Conservation (phyloP, 2,113 vertebrate species). For the Cottus gobio region DNA sequence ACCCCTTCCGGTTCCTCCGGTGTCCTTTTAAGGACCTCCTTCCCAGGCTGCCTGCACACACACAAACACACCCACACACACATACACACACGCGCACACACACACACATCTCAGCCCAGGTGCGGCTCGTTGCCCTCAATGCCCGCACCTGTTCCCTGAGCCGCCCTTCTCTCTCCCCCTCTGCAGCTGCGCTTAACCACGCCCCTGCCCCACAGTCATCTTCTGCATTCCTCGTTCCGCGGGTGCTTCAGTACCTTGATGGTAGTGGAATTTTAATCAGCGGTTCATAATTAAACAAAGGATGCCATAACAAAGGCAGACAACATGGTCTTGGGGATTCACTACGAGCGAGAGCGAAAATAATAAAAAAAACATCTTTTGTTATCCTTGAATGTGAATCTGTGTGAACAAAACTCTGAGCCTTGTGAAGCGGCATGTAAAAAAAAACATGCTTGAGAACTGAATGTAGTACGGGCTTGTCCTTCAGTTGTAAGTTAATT, state of each 20-base stretch:
- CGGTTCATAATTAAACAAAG: conserved; percentile 53
- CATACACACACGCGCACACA: too few species aligned
- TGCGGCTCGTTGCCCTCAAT: too few species aligned
- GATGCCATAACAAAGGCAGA: conserved; percentile 16
- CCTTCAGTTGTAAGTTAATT: background rate
- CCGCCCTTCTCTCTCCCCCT: too few species aligned
- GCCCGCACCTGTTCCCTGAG: too few species aligned
- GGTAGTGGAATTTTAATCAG: conserved; percentile 55
- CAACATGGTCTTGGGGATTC: conserved; percentile 8
- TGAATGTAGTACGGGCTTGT: background rate
- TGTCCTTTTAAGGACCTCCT: too few species aligned
- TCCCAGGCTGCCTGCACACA: too few species aligned
- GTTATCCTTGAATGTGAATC: background rate
- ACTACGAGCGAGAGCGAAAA: conserved; percentile 6
- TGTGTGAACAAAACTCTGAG: conserved; percentile 4
- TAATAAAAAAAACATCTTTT: conserved; percentile 25
- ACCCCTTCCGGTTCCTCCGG: too few species aligned
- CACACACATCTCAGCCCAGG: too few species aligned
- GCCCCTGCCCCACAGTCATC: too few species aligned
- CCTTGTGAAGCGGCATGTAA: background rate
- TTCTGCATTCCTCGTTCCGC: conserved; percentile 9
- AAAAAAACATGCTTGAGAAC: background rate
- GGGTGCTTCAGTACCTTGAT: conserved; percentile 15
- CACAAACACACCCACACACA: too few species aligned
- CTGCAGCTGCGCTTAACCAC: too few species aligned